These are phyloP conservation scores for Chelidonichthys spinosus DNA, from an alignment of 2,797 vertebrate genomes.

Conservation along the genomic window DNA sequence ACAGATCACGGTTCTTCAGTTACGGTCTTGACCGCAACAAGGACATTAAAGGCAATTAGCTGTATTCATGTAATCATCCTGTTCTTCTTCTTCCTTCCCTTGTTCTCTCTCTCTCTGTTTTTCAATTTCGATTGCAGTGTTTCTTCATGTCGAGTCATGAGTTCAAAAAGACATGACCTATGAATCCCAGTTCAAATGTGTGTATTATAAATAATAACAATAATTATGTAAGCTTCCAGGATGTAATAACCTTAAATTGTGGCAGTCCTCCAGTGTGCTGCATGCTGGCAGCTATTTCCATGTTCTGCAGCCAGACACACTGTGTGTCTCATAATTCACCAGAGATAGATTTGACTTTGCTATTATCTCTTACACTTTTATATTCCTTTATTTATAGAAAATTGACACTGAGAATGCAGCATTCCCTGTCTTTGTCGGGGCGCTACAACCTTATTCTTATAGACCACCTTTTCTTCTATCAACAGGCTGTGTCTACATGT, in stretches of 20 bases:
- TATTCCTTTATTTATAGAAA: slow-evolving; percentile 35
- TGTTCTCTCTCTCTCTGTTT: background rate
- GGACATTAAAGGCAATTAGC: slow-evolving; percentile 47
- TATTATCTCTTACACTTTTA: slow-evolving; percentile 40
- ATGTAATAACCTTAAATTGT: slow-evolving; percentile 54
- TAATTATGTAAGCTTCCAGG: slow-evolving; percentile 36
- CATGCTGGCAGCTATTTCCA: slow-evolving; percentile 31
- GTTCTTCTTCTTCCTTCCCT: too few relatives aligned
- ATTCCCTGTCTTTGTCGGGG: slow-evolving; percentile 9
- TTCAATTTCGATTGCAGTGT: background rate
- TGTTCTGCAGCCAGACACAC: slow-evolving; percentile 42
- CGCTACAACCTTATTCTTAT: slow-evolving; percentile 23
- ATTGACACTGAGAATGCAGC: slow-evolving; percentile 13
- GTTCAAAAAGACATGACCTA: slow-evolving; percentile 16
- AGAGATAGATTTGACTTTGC: slow-evolving; percentile 47
- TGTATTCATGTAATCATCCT: background rate
- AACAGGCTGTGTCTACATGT: slow-evolving; percentile 14
- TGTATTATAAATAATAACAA: slow-evolving; percentile 44
- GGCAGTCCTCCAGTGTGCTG: slow-evolving; percentile 44
- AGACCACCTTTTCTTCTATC: slow-evolving; percentile 13
- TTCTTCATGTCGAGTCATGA: background rate
- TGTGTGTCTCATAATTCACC: slow-evolving; percentile 40
- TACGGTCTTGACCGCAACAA: slow-evolving; percentile 38
- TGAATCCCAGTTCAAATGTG: slow-evolving; percentile 2
- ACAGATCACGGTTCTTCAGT: slow-evolving; percentile 43